Percentiles rank a stretch among this genome's conserved stretches.
Evolutionary conservation across 1,140 invertebrate genomes (phyloP).

Genomic region (Charaxes varanes): DNA sequence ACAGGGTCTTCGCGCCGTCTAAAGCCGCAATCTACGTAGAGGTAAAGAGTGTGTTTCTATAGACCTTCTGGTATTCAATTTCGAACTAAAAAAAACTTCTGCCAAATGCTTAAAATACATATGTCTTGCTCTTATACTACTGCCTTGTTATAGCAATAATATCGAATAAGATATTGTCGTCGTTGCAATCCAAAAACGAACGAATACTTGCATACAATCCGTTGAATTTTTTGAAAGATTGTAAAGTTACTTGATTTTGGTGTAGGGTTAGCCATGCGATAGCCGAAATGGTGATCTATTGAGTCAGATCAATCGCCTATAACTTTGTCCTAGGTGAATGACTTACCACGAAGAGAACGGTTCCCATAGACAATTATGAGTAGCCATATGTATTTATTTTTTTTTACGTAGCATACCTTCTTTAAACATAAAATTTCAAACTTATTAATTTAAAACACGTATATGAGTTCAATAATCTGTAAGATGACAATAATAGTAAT

Average conservation of each 20-base stretch:
- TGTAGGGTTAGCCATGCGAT: slow-evolving; percentile 4
- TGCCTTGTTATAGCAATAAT: no score
- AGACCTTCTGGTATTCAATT: no score
- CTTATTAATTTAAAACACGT: no score
- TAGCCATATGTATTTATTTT: no score
- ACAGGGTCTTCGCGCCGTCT: slow-evolving; percentile 50
- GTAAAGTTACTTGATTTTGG: neutral
- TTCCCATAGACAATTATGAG: no score
- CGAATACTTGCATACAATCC: neutral
- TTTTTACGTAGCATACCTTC: no score
- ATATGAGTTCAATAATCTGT: no score
- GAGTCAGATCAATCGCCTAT: slow-evolving; percentile 48
- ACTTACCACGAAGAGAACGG: no score
- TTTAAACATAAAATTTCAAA: no score
- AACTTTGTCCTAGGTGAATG: no score
- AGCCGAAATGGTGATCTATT: slow-evolving; percentile 12
- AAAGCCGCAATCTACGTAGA: slow-evolving; percentile 29
- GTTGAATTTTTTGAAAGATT: neutral
- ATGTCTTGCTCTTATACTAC: neutral
- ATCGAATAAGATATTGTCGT: no score
- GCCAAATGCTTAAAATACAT: neutral
- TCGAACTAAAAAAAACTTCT: slow-evolving; percentile 2
- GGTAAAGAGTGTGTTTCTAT: slow-evolving; percentile 16
- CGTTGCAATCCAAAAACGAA: neutral
- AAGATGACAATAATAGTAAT: no score